Evolutionary conservation across 2,797 vertebrate species (phyloP), one percentile per base, ranked within the genome.

Genomic region (Gallinago solitaria): DNA sequence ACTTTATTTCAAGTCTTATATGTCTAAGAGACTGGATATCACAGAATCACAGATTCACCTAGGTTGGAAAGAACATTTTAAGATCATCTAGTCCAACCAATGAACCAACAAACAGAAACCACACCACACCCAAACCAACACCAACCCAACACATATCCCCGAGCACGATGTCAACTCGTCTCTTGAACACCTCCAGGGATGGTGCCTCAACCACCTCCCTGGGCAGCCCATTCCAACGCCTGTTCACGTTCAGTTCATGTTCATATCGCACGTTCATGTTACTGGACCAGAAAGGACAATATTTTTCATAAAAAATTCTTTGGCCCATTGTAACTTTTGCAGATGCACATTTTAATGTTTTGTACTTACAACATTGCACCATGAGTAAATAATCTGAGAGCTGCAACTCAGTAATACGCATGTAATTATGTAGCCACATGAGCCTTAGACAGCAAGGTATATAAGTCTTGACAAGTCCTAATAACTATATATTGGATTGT

Each of bases 241-340:
- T 39, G 39, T 39, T 39, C 39, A 39, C 6, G 39, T 39, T 39
- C 39, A 13, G 37, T 39, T 39, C 37, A 39, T 39, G 37, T 39
- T 39, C 11, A 12, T 39, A 65, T 32, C 57, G 3, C 4, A 27
- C 25, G 18, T 77, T 33, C 16, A 61, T 2, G 16, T 32, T 85
- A 47, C 12, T 57, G 9, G 25, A 54, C 9, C 28, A 69, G 68
- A 65, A 92, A 70, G 16, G 7, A 4, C 16, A 74, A 61, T 13
- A 7, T 1, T 47, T 5, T 45, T 80, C 10, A 39, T 0, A 48
- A 16, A 75, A 87, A 81, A 67, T 32, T 45, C 7, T 47, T 71
- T 70, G 30, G 7, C 18, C 13, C 0, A 0, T 39, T 3, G 1
- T 39, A 69, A 53, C 1, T 47, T 86, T 37, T 81, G 6, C 30